Percentiles rank a stretch among this genome's conserved stretches.
Evolutionary conservation across 2,113 vertebrate genomes (phyloP).

Genomic region (Cyprinus carpio): DNA sequence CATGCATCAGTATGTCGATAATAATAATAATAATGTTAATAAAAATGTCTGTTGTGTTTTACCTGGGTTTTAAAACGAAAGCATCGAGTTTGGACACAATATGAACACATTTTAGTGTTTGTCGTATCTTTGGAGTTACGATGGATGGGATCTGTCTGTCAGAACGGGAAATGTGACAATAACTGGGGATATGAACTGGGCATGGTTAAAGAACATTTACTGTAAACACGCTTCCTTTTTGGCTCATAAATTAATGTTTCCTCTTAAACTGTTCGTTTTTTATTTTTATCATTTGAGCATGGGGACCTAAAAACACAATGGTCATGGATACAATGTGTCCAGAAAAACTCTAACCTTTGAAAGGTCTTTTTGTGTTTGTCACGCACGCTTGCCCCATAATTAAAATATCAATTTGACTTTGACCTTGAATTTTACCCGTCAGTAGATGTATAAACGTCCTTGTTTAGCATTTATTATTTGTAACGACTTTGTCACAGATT

Average conservation of each 20-base stretch:
- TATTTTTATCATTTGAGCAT: constrained; percentile 68
- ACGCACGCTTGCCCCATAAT: not conserved
- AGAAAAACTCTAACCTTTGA: constrained; percentile 16
- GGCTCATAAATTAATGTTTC: constrained; percentile 72
- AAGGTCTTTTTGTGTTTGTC: not conserved
- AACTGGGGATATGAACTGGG: constrained; percentile 43
- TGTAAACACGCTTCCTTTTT: constrained; percentile 70
- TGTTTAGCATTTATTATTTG: not conserved
- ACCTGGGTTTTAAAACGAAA: not conserved
- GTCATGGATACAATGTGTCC: constrained; percentile 68
- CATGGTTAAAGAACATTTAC: constrained; percentile 34
- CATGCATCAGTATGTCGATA: not conserved
- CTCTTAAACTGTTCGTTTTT: constrained; percentile 69
- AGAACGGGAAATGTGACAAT: constrained; percentile 49
- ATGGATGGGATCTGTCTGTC: constrained; percentile 24
- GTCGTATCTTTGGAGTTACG: not conserved
- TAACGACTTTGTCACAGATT: not conserved
- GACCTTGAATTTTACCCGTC: not conserved
- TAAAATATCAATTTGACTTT: not conserved
- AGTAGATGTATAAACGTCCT: not conserved
- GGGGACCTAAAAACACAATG: constrained; percentile 74
- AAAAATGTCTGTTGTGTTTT: not conserved
- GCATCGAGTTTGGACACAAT: not conserved
- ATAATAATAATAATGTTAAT: too few species aligned
- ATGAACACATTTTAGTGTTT: not conserved